These are phyloP conservation scores for Corythornis cristatus DNA, from an alignment of 2,113 vertebrate species.

Conservation along the genomic window DNA sequence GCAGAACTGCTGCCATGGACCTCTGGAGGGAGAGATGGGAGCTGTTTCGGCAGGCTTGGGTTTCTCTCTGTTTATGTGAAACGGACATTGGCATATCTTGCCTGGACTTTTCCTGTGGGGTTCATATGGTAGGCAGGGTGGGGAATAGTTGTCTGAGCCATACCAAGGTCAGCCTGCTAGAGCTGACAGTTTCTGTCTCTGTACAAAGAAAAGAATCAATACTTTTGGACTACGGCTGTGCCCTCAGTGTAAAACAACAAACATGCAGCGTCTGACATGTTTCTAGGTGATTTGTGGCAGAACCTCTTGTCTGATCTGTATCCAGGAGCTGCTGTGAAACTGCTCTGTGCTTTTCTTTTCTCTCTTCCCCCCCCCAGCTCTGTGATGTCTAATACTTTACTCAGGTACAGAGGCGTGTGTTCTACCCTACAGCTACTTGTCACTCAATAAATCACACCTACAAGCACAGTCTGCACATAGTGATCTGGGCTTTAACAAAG, in stretches of 20 bases:
- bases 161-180: slow-evolving; percentile 93
- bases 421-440: slow-evolving; percentile 85
- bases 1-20: slow-evolving; percentile 77
- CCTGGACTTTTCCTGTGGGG: slow-evolving; percentile 83
- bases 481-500: slow-evolving; percentile 81
- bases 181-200: slow-evolving; percentile 98
- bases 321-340: slow-evolving; percentile 82
- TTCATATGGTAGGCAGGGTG: slow-evolving; percentile 84
- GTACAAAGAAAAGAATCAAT: slow-evolving; percentile 99
- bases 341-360: slow-evolving; percentile 74
- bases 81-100: slow-evolving; percentile 79
- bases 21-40: slow-evolving; percentile 70
- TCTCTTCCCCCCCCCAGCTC: slow-evolving; percentile 61
- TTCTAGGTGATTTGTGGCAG: slow-evolving; percentile 89
- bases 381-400: slow-evolving; percentile 85
- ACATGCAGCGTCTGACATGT: slow-evolving; percentile 93
- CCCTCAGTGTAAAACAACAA: slow-evolving; percentile 98
- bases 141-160: slow-evolving; percentile 93
- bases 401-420: slow-evolving; percentile 80
- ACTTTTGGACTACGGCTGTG: slow-evolving; percentile 98
- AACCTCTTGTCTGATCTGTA: slow-evolving; percentile 87
- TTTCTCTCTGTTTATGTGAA: slow-evolving; percentile 76
- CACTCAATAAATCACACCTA: slow-evolving; percentile 88
- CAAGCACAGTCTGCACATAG: slow-evolving; percentile 73
- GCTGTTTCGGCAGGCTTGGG: slow-evolving; percentile 75